These are phyloP conservation scores for Orestias chungarensis DNA, from an alignment of 2,797 vertebrate genomes.

Conservation along the genomic window DNA sequence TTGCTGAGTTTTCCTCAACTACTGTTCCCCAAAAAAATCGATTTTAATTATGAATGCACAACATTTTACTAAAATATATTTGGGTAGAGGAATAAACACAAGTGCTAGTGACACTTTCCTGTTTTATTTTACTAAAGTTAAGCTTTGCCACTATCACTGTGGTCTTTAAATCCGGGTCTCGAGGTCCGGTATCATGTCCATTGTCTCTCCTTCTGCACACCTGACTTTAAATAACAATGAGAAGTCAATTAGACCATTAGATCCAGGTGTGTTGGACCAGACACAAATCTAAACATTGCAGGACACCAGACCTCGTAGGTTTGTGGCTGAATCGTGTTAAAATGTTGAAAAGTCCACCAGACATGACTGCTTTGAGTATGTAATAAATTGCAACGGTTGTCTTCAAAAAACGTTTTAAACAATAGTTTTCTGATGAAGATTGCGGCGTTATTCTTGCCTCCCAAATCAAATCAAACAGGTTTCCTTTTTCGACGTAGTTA, in stretches of 20 bases:
- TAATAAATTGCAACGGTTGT: neutral
- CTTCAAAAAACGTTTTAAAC: neutral
- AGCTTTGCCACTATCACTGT: too few relatives aligned
- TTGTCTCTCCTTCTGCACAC: too few relatives aligned
- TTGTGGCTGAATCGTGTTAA: neutral
- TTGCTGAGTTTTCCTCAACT: neutral
- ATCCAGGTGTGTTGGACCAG: too few relatives aligned
- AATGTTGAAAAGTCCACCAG: neutral
- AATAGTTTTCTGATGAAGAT: neutral
- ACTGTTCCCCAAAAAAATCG: too few relatives aligned
- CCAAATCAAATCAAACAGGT: constrained; percentile 1
- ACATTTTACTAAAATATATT: neutral
- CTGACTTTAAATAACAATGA: too few relatives aligned
- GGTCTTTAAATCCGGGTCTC: too few relatives aligned
- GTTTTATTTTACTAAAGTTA: neutral
- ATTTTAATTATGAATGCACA: too few relatives aligned
- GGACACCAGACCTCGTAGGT: too few relatives aligned
- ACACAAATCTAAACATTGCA: too few relatives aligned
- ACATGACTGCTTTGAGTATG: neutral
- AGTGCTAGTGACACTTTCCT: neutral
- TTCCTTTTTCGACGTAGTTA: neutral
- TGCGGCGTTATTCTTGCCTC: neutral
- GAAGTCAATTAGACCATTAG: too few relatives aligned
- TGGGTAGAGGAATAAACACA: neutral
- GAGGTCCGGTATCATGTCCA: too few relatives aligned